A percentile compares a stretch with the other conserved stretches of the same genome.
phyloP scores from a whole-genome alignment of 2,797 vertebrate species.

The Myripristis murdjan region DNA sequence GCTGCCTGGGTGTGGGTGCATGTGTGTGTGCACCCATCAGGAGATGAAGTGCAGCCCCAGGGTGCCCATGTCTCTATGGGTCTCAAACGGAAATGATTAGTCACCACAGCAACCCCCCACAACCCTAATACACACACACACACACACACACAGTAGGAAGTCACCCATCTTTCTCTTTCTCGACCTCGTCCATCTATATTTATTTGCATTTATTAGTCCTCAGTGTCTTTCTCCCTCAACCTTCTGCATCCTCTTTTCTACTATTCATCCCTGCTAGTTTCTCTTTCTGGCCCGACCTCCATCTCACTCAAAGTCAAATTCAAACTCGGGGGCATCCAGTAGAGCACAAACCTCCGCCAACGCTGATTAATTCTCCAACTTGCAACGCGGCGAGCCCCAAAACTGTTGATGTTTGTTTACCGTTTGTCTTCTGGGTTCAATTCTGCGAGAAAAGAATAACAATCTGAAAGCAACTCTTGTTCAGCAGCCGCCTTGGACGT shows the following conservation, averaged over 20 bases:
- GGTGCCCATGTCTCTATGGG: conserved; percentile 40
- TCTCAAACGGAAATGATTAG: conserved; percentile 62
- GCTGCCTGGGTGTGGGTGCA: too few relatives aligned
- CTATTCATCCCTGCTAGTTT: not conserved
- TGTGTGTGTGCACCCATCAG: conserved; percentile 34
- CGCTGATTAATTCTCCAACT: too few relatives aligned
- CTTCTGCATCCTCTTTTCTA: not conserved
- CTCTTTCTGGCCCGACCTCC: not conserved
- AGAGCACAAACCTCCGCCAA: too few relatives aligned
- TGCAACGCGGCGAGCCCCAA: too few relatives aligned
- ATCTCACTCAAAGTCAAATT: not conserved
- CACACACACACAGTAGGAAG: not conserved
- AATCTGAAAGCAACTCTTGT: too few relatives aligned
- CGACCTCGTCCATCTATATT: not conserved
- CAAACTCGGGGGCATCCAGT: not conserved
- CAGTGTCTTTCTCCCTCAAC: not conserved
- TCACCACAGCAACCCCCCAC: conserved; percentile 46
- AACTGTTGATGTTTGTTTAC: too few relatives aligned
- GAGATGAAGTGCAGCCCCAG: conserved; percentile 37
- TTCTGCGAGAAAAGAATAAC: too few relatives aligned
- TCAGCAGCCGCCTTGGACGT: too few relatives aligned
- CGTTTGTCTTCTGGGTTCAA: too few relatives aligned
- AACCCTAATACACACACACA: conserved; percentile 5
- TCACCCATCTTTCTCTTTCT: not conserved
- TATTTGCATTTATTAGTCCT: not conserved